Base-by-base conservation (phyloP, 2,797 vertebrate species). In the Smutsia temminckii region DNA sequence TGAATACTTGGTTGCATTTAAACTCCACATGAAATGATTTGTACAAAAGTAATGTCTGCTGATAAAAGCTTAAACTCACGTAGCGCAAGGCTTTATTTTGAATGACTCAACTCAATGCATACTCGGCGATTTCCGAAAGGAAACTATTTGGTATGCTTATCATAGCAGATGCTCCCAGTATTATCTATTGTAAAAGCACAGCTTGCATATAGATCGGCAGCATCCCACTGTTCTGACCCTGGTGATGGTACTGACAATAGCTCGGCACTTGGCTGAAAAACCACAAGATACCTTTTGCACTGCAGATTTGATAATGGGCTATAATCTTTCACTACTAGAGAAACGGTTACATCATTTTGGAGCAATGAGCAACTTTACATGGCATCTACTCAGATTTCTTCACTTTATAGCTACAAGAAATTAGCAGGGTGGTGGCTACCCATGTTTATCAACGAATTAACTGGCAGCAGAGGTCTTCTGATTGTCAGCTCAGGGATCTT, bases 231-330 rank as follows among this genome's bases (percentile, higher is more conserved):
- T 64, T 87, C 53, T 91, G 86, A 91, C 49, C 40, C 68, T 2
- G 49, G 74, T 8, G 40, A 63, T 55, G 81, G 63, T 72, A 42
- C 61, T 80, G 81, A 69, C 81, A 89, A 57, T 53, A 92, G 68
- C 55, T 78, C 27, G 55, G 85, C 68, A 79, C 74, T 51, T 88
- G 74, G 20, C 61, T 61, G 88, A 51, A 84, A 96, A 89, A 34
- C 63, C 81, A 88, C 88, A 85, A 95, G 88, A 91, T 57, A 27
- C 11, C 85, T 90, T 94, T 85, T 91, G 59, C 61, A 77, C 59
- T 20, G 32, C 51, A 75, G 79, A 84, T 94, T 91, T 94, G 90
- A 92, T 95, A 92, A 96, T 90, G 79, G 74, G 20, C 79, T 89
- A 29, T 79, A 79, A 53, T 37, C 46, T 72, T 89, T 79, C 86